phyloP scores from a whole-genome alignment of 2,113 vertebrate genomes.

The Zosterops japonicus region DNA sequence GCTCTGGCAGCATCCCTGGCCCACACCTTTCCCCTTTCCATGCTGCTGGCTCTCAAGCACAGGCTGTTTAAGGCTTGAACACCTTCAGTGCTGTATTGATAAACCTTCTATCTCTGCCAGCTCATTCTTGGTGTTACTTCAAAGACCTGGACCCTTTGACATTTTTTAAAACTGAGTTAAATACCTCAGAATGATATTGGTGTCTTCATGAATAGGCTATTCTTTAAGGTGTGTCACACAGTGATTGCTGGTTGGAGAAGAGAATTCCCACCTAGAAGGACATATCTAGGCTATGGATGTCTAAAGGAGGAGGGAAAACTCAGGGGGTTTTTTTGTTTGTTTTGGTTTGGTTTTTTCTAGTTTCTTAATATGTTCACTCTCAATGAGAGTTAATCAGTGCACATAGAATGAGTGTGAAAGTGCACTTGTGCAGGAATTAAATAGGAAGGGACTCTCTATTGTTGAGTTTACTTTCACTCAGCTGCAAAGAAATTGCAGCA shows the following conservation, averaged over 20 bases:
- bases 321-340: too few relatives aligned
- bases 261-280: not conserved
- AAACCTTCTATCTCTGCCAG: rapidly evolving
- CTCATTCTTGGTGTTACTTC: not conserved
- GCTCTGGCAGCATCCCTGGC: not conserved
- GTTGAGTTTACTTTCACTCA: not conserved
- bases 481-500: not conserved
- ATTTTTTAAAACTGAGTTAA: not conserved
- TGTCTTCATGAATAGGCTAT: rapidly evolving
- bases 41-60: not conserved
- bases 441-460: rapidly evolving
- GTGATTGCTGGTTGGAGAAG: not conserved
- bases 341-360: not conserved
- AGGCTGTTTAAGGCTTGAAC: not conserved
- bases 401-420: not conserved
- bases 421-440: not conserved
- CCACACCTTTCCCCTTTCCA: not conserved
- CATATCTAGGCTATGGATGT: not conserved
- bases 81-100: not conserved
- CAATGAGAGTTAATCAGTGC: not conserved
- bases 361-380: not conserved
- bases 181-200: not conserved
- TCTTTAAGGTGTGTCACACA: not conserved
- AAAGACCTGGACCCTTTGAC: not conserved
- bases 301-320: not conserved